Evolutionary conservation across 2,888 invertebrate genomes (phyloP), one percentile per base, ranked within the genome.

Genomic region (Pristionchus japonicus): DNA sequence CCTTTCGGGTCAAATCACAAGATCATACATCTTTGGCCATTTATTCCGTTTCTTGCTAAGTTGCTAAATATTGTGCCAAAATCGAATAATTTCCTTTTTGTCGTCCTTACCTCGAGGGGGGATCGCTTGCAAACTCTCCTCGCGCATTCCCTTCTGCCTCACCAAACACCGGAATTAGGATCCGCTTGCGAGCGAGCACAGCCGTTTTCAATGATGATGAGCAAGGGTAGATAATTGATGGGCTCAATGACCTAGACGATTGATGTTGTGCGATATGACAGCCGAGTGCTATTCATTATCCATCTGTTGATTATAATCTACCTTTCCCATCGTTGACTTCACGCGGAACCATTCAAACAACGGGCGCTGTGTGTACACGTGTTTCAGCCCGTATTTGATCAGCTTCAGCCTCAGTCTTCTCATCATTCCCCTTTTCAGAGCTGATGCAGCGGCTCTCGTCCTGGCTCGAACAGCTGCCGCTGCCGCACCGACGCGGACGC

Each of bases 361-460:
- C 27, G n/a, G 4, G 9, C 40, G 1, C 40, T 67, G 4, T 40
- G 20, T 43, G 74, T 40, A 74, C 40, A 37, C 67, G 34, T 67
- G 67, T 67, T 31, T 74, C 27, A 70, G n/a, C 64, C 74, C 77
- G 43, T 77, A 34, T 77, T 40, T 77, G 52, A 49, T 83, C 52
- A 83, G 82, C 52, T 52, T 52, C 80, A 43, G 20, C 27, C 37
- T 85, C 47, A n/a, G 20, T 34, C 40, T 31, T 70, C 31, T 67
- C 34, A 86, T 23, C n/a, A 3, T 23, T 47, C 37, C 1, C 17
- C n/a, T 0, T 86, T 86, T 34, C 86, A 86, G 86, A 86, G 86
- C 23, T 86, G 70, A 86, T 86, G 86, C 86, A 86, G 70, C 86
- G 86, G 17, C 86, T 86, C 49, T 86, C 86, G 34, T 86, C 86